phyloP scores from a whole-genome alignment of 2,797 vertebrate genomes.

The Phoxinus dragarum region DNA sequence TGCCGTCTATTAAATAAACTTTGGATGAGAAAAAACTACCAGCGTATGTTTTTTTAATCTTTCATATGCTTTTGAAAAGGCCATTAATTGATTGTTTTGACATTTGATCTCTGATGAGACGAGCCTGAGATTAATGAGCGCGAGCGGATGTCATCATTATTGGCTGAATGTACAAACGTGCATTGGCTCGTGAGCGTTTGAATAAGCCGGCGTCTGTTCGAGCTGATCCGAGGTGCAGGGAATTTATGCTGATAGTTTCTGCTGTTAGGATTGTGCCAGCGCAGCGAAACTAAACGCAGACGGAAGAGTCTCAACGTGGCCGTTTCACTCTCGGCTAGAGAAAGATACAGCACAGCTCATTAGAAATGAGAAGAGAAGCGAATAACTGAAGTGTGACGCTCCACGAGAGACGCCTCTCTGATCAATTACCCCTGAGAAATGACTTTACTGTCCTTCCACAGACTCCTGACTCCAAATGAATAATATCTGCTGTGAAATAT shows the following conservation, averaged over 20 bases:
- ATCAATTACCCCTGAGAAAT: conserved; percentile 47
- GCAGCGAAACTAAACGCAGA: conserved; percentile 68
- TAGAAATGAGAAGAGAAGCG: conserved; percentile 55
- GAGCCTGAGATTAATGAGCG: conserved; percentile 45
- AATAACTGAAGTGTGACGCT: conserved; percentile 30
- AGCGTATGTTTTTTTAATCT: neutral
- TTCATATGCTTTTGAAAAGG: conserved; percentile 50
- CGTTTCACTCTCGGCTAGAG: conserved; percentile 51
- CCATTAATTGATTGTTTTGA: conserved; percentile 52
- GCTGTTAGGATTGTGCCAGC: conserved; percentile 68
- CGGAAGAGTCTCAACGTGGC: conserved; percentile 61
- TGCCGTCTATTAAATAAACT: neutral
- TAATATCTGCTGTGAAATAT: neutral
- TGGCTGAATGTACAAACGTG: conserved; percentile 30
- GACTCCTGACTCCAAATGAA: neutral
- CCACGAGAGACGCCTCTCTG: conserved; percentile 18
- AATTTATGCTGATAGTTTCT: conserved; percentile 64
- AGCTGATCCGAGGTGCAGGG: conserved; percentile 60
- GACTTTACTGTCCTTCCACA: neutral
- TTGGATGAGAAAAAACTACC: neutral
- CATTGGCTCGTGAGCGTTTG: conserved; percentile 36
- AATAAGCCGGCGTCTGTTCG: conserved; percentile 49
- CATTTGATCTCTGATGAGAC: conserved; percentile 25
- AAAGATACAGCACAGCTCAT: conserved; percentile 64
- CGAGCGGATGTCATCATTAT: conserved; percentile 41